phyloP scores from a whole-genome alignment of 2,888 invertebrate species.

The Trachelus stipa region DNA sequence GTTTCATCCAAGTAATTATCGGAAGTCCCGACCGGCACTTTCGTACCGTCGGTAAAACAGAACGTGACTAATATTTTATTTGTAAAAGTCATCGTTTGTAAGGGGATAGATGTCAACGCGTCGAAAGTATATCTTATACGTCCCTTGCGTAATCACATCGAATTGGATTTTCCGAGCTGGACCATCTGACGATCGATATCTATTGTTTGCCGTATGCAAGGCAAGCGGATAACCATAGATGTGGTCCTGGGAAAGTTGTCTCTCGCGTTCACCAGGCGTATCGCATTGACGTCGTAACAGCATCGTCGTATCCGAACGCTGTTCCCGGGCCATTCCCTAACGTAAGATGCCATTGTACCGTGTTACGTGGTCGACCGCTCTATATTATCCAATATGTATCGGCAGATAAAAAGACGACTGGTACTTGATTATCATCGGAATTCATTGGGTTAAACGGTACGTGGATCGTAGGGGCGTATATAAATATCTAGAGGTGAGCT shows the following conservation, averaged over 20 bases:
- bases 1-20: background rate
- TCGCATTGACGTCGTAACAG: slow-evolving; percentile 4
- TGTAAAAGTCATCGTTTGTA: background rate
- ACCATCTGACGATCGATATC: background rate
- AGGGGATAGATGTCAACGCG: background rate
- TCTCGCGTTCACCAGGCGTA: background rate
- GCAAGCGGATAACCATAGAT: background rate
- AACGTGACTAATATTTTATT: background rate
- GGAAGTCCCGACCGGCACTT: background rate
- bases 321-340: background rate
- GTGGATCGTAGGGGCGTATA: slow-evolving; percentile 16
- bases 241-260: background rate
- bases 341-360: slow-evolving; percentile 5
- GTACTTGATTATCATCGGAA: slow-evolving; percentile 13
- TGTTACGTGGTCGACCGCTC: slow-evolving; percentile 6
- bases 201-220: background rate
- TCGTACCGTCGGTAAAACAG: background rate
- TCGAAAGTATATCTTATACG: background rate
- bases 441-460: slow-evolving; percentile 1
- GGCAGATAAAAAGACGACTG: background rate
- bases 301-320: background rate
- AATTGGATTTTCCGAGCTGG: background rate
- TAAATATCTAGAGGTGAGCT: slow-evolving; percentile 16
- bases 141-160: background rate
- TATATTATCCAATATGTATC: slow-evolving; percentile 13